phyloP scores from a whole-genome alignment of 2,888 invertebrate genomes.

The Serripes groenlandicus region DNA sequence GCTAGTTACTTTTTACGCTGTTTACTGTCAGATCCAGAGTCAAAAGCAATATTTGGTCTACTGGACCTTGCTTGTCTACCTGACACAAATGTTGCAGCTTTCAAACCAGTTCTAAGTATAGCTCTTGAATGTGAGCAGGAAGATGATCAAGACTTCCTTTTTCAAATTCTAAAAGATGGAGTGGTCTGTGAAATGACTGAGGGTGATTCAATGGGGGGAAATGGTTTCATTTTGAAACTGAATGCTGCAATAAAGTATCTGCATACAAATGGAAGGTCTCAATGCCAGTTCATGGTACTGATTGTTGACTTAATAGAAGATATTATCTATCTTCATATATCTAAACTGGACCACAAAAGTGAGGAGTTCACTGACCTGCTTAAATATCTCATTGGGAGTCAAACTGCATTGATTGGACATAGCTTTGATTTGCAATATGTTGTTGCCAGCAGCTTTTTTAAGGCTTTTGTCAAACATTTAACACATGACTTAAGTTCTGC shows the following conservation, averaged over 20 bases:
- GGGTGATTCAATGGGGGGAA: no score
- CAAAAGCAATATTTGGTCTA: slow-evolving; percentile 20
- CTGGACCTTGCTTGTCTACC: slow-evolving; percentile 15
- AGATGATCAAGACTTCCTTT: slow-evolving; percentile 4
- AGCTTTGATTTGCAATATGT: slow-evolving; percentile 29
- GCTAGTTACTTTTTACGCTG: slow-evolving; percentile 47
- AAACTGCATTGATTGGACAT: slow-evolving; percentile 12
- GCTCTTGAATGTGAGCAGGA: slow-evolving; percentile 6
- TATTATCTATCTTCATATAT: background rate
- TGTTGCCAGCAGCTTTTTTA: slow-evolving; percentile 41
- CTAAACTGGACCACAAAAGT: background rate
- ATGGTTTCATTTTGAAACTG: no score
- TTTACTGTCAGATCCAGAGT: slow-evolving; percentile 29
- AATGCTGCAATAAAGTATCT: slow-evolving; percentile 2
- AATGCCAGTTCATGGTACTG: slow-evolving; percentile 31
- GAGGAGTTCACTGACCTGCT: background rate
- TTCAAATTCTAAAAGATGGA: slow-evolving; percentile 1
- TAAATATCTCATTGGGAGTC: slow-evolving; percentile 1
- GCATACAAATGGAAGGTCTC: background rate
- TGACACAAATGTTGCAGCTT: slow-evolving; percentile 13
- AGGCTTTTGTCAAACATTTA: background rate
- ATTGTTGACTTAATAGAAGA: slow-evolving; percentile 41
- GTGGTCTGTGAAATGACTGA: background rate
- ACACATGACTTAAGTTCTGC: background rate
- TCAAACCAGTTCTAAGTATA: slow-evolving; percentile 28